These are phyloP conservation scores for Anaspis maculata DNA, from an alignment of 2,888 invertebrate genomes.

Conservation along the genomic window DNA sequence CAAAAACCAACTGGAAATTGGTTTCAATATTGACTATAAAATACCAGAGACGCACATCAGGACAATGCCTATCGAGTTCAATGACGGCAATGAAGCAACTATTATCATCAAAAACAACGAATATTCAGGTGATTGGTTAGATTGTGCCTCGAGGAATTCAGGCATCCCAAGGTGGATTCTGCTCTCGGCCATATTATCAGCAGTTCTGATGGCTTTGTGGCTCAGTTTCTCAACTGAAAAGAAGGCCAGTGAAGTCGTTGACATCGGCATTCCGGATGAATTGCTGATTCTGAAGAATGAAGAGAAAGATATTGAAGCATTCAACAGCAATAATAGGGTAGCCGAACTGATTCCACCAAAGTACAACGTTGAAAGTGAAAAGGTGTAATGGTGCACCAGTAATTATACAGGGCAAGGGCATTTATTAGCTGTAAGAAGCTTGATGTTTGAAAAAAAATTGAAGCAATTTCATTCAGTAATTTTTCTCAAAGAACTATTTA, in stretches of 20 bases:
- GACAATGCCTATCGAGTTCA: slow-evolving; percentile 35
- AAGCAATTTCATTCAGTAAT: too few species aligned
- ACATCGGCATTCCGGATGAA: slow-evolving; percentile 19
- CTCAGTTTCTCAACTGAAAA: slow-evolving; percentile 39
- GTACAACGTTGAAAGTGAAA: slow-evolving; percentile 25
- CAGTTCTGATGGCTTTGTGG: slow-evolving; percentile 44
- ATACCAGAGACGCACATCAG: slow-evolving; percentile 37
- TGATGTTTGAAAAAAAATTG: too few species aligned
- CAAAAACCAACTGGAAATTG: slow-evolving; percentile 32
- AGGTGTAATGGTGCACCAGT: too few species aligned
- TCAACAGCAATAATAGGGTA: slow-evolving; percentile 4
- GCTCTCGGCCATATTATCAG: slow-evolving; percentile 39
- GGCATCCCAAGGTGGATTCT: slow-evolving; percentile 45
- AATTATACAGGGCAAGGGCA: too few species aligned
- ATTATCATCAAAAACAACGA: slow-evolving; percentile 7
- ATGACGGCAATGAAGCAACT: slow-evolving; percentile 12
- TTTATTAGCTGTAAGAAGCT: too few species aligned
- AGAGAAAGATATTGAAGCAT: too few species aligned
- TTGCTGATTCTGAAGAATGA: slow-evolving; percentile 18
- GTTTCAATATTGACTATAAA: slow-evolving; percentile 33
- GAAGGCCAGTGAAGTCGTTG: slow-evolving; percentile 16
- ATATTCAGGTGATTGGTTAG: slow-evolving; percentile 33
- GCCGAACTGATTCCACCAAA: slow-evolving; percentile 25
- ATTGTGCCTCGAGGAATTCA: slow-evolving; percentile 42
- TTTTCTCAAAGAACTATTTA: too few species aligned